A percentile compares a stretch with the other conserved stretches of the same genome.
phyloP scores from a whole-genome alignment of 2,797 vertebrate species.

The Rhyacichthys aspro region DNA sequence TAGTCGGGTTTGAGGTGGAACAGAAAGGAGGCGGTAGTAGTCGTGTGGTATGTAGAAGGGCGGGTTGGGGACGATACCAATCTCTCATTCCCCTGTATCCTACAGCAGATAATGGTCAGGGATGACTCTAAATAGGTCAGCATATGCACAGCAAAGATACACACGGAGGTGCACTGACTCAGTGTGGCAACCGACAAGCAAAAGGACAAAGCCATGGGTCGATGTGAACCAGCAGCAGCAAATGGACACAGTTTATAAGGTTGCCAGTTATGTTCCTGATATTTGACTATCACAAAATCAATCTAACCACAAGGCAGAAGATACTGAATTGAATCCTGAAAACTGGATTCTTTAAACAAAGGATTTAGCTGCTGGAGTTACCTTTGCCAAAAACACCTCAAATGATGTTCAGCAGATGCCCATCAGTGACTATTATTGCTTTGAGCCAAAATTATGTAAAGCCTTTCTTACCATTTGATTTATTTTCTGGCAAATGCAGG shows the following conservation, averaged over 20 bases:
- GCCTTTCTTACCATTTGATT: too few species aligned
- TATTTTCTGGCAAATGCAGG: too few species aligned
- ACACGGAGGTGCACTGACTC: conserved; percentile 17
- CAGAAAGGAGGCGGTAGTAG: conserved; percentile 26
- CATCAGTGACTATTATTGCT: conserved; percentile 29
- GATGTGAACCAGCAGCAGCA: conserved; percentile 4
- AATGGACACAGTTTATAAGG: conserved; percentile 13
- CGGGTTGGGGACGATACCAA: conserved; percentile 46
- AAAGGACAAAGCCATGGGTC: not conserved
- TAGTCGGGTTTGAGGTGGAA: not conserved
- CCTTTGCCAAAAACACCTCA: conserved; percentile 39
- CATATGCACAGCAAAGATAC: conserved; percentile 16
- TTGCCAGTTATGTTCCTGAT: conserved; percentile 24
- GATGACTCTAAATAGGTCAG: conserved; percentile 64
- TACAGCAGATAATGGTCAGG: conserved; percentile 56
- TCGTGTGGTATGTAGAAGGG: conserved; percentile 50
- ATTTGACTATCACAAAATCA: conserved; percentile 25
- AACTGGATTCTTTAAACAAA: conserved; percentile 46
- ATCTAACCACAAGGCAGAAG: conserved; percentile 39
- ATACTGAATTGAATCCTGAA: conserved; percentile 47
- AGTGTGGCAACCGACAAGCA: not conserved
- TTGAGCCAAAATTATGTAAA: conserved; percentile 6
- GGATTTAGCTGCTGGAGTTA: conserved; percentile 37
- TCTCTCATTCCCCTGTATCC: conserved; percentile 58
- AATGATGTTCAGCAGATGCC: conserved; percentile 27